Conservation (phyloP, 2,888 invertebrate species). For the Alsophila aescularia region DNA sequence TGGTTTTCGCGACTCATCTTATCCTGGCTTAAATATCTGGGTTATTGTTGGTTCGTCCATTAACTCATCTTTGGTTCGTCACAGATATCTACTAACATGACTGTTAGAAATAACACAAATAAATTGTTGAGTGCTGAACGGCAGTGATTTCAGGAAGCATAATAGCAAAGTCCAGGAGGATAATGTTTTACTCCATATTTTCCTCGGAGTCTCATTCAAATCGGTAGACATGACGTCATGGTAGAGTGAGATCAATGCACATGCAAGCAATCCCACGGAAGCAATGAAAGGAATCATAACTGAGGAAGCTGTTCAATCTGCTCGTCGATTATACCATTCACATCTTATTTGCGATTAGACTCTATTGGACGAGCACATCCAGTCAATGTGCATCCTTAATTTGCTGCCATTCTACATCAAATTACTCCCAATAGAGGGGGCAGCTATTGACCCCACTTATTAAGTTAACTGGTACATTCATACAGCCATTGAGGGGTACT, state of each 20-base stretch:
- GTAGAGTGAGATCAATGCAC: neutral
- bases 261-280: neutral
- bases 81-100: too few relatives aligned
- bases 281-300: neutral
- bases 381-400: constrained; percentile 23
- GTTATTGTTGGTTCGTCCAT: too few relatives aligned
- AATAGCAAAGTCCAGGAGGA: neutral
- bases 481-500: constrained; percentile 4
- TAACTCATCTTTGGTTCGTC: too few relatives aligned
- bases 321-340: neutral
- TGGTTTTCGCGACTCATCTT: too few relatives aligned
- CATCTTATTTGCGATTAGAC: neutral
- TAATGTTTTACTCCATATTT: neutral
- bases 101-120: too few relatives aligned
- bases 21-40: too few relatives aligned
- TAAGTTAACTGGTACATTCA: constrained; percentile 31
- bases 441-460: constrained; percentile 38
- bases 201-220: neutral
- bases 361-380: neutral
- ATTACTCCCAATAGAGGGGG: constrained; percentile 32
- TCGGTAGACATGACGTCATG: neutral
- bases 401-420: constrained; percentile 23
- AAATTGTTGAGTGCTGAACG: too few relatives aligned
- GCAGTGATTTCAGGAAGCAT: too few relatives aligned
- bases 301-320: neutral